Conservation (phyloP, 2,113 vertebrate genomes). For the Hoplias malabaricus region DNA sequence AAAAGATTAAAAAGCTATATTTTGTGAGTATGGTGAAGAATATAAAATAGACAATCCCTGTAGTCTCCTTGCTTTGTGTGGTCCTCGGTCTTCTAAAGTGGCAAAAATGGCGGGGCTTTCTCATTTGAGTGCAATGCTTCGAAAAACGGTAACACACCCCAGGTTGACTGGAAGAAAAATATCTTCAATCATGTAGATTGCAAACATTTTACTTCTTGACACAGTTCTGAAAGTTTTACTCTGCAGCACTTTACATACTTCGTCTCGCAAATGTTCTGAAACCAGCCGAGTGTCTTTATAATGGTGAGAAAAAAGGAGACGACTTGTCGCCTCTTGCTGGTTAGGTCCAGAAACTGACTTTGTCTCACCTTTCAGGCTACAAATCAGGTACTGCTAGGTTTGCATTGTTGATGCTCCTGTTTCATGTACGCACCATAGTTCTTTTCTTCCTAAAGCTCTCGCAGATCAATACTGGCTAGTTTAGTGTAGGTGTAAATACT, state of each 20-base stretch:
- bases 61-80: slow-evolving; percentile 40
- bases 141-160: slow-evolving; percentile 20
- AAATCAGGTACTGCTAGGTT: slow-evolving; percentile 10
- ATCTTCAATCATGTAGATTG: slow-evolving; percentile 6
- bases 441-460: background rate
- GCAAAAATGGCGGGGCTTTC: slow-evolving; percentile 23
- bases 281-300: background rate
- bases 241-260: slow-evolving; percentile 20
- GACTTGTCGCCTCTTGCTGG: background rate
- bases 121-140: slow-evolving; percentile 36
- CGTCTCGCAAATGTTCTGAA: slow-evolving; percentile 9
- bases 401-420: background rate
- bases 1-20: slow-evolving; percentile 63
- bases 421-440: background rate
- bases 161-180: slow-evolving; percentile 6
- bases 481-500: slow-evolving; percentile 21
- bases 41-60: slow-evolving; percentile 43
- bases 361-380: slow-evolving; percentile 8
- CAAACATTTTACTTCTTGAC: background rate
- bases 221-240: background rate
- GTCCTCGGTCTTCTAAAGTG: slow-evolving; percentile 37
- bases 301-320: background rate
- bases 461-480: slow-evolving; percentile 13
- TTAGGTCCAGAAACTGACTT: background rate
- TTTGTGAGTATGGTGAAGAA: slow-evolving; percentile 44